A percentile compares a stretch with the other conserved stretches of the same genome.
phyloP scores from a whole-genome alignment of 2,113 vertebrate species.

The Lampris megalopsis region DNA sequence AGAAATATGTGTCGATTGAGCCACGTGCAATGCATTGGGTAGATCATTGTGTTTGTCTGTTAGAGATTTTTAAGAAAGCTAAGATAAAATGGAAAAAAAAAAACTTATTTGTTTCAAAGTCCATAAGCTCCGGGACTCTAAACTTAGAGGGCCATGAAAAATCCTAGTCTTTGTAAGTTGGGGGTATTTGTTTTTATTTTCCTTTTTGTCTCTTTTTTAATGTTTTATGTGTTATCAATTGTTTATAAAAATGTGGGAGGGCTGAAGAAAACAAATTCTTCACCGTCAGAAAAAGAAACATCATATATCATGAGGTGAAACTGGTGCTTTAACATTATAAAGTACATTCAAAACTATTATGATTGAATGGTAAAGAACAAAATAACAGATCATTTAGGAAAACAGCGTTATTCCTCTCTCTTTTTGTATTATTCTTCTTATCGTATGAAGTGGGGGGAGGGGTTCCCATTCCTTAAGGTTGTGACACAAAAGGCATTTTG shows the following conservation, averaged over 20 bases:
- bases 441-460: slow-evolving; percentile 79
- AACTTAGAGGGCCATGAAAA: slow-evolving; percentile 83
- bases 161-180: slow-evolving; percentile 87
- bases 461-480: slow-evolving; percentile 79
- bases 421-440: slow-evolving; percentile 78
- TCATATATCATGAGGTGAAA: slow-evolving; percentile 77
- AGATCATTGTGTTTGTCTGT: slow-evolving; percentile 88
- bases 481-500: slow-evolving; percentile 84
- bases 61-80: slow-evolving; percentile 87
- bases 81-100: slow-evolving; percentile 79
- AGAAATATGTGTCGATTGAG: slow-evolving; percentile 85
- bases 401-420: slow-evolving; percentile 81
- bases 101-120: slow-evolving; percentile 85
- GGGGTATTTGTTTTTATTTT: slow-evolving; percentile 83
- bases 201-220: slow-evolving; percentile 80
- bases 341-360: slow-evolving; percentile 82
- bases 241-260: slow-evolving; percentile 84
- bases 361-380: slow-evolving; percentile 82
- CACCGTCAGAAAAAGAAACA: slow-evolving; percentile 69
- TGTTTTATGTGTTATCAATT: slow-evolving; percentile 85
- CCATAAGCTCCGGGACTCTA: slow-evolving; percentile 87
- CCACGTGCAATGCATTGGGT: slow-evolving; percentile 89
- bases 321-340: slow-evolving; percentile 86
- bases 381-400: slow-evolving; percentile 79
- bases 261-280: slow-evolving; percentile 83